Evolutionary conservation across 1,140 invertebrate genomes (phyloP).

Genomic region (Brachionus rubens): DNA sequence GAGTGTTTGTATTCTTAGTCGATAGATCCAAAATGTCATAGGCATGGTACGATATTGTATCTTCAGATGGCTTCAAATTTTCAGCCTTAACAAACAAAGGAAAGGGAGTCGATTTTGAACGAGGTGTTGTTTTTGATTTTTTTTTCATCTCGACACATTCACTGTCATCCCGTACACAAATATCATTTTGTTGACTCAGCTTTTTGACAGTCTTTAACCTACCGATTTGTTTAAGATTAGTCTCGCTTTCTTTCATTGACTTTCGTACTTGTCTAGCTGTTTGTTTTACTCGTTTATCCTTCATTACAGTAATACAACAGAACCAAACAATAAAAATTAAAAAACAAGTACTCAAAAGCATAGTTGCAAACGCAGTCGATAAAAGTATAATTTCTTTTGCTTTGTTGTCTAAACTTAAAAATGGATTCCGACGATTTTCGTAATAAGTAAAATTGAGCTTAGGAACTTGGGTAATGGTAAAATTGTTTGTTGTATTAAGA

Average conservation of each 20-base stretch:
- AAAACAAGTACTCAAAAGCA: slow-evolving; percentile 25
- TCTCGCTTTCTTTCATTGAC: neutral
- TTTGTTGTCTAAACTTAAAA: slow-evolving; percentile 9
- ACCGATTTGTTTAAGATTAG: neutral
- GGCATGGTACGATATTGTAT: slow-evolving; percentile 12
- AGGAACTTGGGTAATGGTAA: too few relatives aligned
- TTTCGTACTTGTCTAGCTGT: neutral
- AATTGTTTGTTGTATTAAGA: too few relatives aligned
- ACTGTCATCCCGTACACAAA: slow-evolving; percentile 11
- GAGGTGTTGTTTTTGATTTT: neutral
- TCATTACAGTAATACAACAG: slow-evolving; percentile 7
- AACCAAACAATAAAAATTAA: slow-evolving; percentile 26
- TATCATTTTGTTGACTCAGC: neutral
- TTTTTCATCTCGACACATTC: neutral
- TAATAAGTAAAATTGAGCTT: too few relatives aligned
- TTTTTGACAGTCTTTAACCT: neutral
- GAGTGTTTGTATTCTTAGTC: neutral
- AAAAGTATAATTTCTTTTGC: slow-evolving; percentile 37
- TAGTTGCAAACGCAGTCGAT: slow-evolving; percentile 34
- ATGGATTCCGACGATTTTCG: neutral
- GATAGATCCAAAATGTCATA: slow-evolving; percentile 7
- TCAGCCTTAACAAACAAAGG: neutral
- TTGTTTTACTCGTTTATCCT: neutral
- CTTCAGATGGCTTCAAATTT: neutral
- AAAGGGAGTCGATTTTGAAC: neutral